Percentiles rank a stretch among this genome's conserved stretches.
Conservation (phyloP, 2,888 invertebrate species). For the Conus canariensis region DNA sequence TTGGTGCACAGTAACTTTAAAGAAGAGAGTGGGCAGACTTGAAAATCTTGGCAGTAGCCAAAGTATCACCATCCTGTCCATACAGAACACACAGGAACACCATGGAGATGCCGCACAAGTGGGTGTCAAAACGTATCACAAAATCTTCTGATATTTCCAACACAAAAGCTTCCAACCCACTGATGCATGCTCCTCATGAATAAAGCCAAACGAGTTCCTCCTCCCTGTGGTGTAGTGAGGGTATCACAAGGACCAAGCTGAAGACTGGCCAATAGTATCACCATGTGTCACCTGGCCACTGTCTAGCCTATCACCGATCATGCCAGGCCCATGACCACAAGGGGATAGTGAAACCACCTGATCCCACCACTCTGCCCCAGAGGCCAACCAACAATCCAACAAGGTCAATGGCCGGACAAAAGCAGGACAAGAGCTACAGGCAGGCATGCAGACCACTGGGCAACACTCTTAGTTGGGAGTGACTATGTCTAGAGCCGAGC, state of each 20-base stretch:
- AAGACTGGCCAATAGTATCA: not conserved
- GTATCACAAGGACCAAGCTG: slow-evolving; percentile 33
- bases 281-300: slow-evolving; percentile 7
- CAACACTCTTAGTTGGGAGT: not conserved
- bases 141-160: slow-evolving; percentile 12
- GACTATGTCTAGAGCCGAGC: no score
- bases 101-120: slow-evolving; percentile 11
- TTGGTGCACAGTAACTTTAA: no score
- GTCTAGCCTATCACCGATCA: not conserved
- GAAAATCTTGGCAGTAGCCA: not conserved
- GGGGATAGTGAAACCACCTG: no score
- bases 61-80: not conserved
- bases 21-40: not conserved
- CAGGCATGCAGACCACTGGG: not conserved
- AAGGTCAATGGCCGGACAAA: no score
- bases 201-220: slow-evolving; percentile 5
- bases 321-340: no score
- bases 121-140: slow-evolving; percentile 36
- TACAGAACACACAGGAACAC: not conserved
- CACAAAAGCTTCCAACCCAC: not conserved
- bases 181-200: not conserved
- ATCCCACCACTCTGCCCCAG: no score
- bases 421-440: not conserved
- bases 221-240: slow-evolving; percentile 32
- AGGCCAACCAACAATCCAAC: no score